phyloP scores from a whole-genome alignment of 1,140 invertebrate genomes.

The Drosophila albomicans region DNA sequence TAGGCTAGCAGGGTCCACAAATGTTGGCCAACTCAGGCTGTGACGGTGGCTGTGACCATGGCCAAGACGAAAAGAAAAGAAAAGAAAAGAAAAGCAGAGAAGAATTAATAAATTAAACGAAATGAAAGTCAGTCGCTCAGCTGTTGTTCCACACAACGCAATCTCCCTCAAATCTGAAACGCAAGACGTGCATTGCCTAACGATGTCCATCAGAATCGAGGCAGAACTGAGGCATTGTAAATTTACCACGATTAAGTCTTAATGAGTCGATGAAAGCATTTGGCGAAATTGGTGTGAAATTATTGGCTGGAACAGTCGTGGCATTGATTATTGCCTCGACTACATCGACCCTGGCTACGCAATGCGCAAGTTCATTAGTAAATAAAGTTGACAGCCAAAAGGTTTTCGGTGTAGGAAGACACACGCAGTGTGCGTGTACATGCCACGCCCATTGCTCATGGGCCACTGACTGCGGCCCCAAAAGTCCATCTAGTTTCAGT shows the following conservation, averaged over 20 bases:
- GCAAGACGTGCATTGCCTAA: slow-evolving; percentile 12
- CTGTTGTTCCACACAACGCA: slow-evolving; percentile 34
- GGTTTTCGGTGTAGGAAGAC: slow-evolving; percentile 34
- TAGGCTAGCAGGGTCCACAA: slow-evolving; percentile 40
- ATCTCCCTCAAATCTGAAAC: not conserved
- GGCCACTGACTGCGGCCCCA: not conserved
- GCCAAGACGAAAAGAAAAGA: slow-evolving; percentile 51
- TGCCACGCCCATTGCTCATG: slow-evolving; percentile 32
- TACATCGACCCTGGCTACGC: slow-evolving; percentile 24
- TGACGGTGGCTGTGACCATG: slow-evolving; percentile 4
- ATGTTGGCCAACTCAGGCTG: slow-evolving; percentile 11
- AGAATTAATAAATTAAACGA: slow-evolving; percentile 80
- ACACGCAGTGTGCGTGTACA: slow-evolving; percentile 25
- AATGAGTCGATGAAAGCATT: slow-evolving; percentile 6
- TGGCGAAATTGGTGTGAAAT: slow-evolving; percentile 36
- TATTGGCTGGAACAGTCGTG: slow-evolving; percentile 15
- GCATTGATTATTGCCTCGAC: slow-evolving; percentile 22
- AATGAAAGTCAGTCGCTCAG: slow-evolving; percentile 52
- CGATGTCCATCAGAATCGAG: slow-evolving; percentile 6
- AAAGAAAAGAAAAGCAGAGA: slow-evolving; percentile 40
- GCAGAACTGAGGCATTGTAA: not conserved
- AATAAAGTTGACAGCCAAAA: slow-evolving; percentile 78
- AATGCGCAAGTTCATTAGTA: slow-evolving; percentile 74
- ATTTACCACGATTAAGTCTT: slow-evolving; percentile 15
- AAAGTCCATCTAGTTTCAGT: not conserved